Base-by-base conservation (phyloP, 2,888 invertebrate species). In the Steinernema hermaphroditum region DNA sequence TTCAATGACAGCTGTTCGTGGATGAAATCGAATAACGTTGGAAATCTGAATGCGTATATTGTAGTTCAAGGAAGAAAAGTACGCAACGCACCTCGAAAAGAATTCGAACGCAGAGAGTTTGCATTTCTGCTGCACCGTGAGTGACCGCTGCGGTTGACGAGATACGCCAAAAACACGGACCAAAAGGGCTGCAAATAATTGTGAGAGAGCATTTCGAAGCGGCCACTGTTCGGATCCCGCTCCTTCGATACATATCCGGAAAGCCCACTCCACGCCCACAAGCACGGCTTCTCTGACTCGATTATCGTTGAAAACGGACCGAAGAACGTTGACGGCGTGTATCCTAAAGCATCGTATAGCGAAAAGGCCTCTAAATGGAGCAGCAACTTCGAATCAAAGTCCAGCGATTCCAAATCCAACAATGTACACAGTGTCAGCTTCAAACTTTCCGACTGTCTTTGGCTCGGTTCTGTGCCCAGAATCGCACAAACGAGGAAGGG, bases 401-500 rank as follows among this genome's bases (percentile, higher is more conserved):
- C 72, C 68, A 79, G 77, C 12, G 68, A 72, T 4, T 75, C 75
- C 73, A 78, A 75, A 27, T 78, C 46, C 34, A 83, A 32, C 37
- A 77, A 57, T 4, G 54, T 44, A 1, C 44, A 22, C 57, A 77
- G 14, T 1, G 76, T 71, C 24, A 8, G 22, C 16, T 71, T 43
- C 29, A 74, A 68, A 19, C 62, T 43, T 44, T 68, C 73, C 2
- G 24, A 57, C 8, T 68, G 29, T 6, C 73, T 43, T 43, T 68
- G 46, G 14, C 46, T 37, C 1, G 82, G 82, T 72, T 84, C 82
- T 0, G 82, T 80, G 9, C 77, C 71, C 1, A 83, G 74, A 44
- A 83, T 77, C 78, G 92, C 92, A 90, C 93, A 92, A 79, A 94
- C 91, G 90, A 95, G 92, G 87, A 93, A 96, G 0, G 96, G 96